A percentile compares a stretch with the other conserved stretches of the same genome.
These are phyloP conservation scores for Lophochroa leadbeateri DNA, from an alignment of 2,113 vertebrate genomes.

Conservation along the genomic window DNA sequence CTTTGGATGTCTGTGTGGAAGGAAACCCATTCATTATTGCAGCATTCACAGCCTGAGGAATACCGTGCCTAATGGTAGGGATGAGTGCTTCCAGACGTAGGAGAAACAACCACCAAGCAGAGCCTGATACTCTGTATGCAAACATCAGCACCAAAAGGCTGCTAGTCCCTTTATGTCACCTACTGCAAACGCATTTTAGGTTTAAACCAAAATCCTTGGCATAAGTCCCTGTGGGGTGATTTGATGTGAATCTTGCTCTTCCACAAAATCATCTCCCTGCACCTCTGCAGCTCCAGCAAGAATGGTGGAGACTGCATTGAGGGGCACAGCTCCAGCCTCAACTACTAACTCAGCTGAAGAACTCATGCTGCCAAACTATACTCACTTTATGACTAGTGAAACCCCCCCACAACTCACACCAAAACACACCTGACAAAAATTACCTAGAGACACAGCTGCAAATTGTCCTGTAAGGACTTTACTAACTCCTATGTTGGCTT, in stretches of 20 bases:
- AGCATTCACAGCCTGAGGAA: constrained; percentile 54
- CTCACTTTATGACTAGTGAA: neutral
- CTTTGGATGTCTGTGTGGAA: constrained; percentile 55
- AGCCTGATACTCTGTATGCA: neutral
- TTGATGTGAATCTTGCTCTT: neutral
- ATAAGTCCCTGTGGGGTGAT: neutral
- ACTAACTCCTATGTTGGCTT: neutral
- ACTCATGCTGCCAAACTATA: neutral
- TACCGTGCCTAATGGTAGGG: neutral
- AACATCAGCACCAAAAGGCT: neutral
- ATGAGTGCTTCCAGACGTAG: constrained; percentile 5
- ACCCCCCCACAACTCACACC: neutral
- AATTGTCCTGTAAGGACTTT: neutral
- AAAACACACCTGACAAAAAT: neutral
- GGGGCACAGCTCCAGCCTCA: neutral
- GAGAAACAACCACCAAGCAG: neutral
- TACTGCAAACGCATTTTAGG: neutral
- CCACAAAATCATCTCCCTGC: neutral
- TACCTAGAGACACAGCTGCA: neutral
- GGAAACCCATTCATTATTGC: constrained; percentile 19
- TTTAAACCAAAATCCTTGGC: neutral
- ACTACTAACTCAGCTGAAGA: neutral
- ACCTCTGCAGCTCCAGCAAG: neutral
- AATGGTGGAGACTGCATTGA: neutral
- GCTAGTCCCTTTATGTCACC: neutral